Conservation (phyloP, 2,113 vertebrate genomes). For the Cyphomyrus discorhynchus region DNA sequence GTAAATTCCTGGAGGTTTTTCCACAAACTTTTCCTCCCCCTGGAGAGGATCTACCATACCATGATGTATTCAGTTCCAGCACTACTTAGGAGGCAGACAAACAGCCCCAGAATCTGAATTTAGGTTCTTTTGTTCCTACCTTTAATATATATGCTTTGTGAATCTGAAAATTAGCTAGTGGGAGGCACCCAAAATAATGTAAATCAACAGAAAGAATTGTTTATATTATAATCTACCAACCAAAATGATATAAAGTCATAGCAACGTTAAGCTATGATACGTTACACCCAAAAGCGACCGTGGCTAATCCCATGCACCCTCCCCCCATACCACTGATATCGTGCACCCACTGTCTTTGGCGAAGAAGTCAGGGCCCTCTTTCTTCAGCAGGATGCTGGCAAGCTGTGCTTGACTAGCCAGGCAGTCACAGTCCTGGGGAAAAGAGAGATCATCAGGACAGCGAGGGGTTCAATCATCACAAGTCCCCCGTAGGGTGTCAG, state of each 20-base stretch:
- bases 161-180: background rate
- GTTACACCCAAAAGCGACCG: background rate
- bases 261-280: background rate
- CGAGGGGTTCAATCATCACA: background rate
- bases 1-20: background rate
- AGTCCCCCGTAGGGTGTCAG: background rate
- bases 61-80: background rate
- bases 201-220: background rate
- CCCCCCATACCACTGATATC: background rate
- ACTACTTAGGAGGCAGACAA: background rate
- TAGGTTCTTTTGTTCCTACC: background rate
- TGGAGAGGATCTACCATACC: background rate
- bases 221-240: background rate
- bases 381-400: constrained; percentile 72
- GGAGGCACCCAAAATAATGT: background rate
- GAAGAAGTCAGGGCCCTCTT: constrained; percentile 83
- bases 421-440: constrained; percentile 74
- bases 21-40: background rate
- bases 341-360: constrained; percentile 73
- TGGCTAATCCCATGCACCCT: background rate
- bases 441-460: constrained; percentile 1
- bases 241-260: background rate
- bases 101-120: background rate
- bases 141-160: background rate
- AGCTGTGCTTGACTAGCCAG: constrained; percentile 84